Evolutionary conservation across 2,113 vertebrate species (phyloP).

Genomic region (Perccottus glenii): DNA sequence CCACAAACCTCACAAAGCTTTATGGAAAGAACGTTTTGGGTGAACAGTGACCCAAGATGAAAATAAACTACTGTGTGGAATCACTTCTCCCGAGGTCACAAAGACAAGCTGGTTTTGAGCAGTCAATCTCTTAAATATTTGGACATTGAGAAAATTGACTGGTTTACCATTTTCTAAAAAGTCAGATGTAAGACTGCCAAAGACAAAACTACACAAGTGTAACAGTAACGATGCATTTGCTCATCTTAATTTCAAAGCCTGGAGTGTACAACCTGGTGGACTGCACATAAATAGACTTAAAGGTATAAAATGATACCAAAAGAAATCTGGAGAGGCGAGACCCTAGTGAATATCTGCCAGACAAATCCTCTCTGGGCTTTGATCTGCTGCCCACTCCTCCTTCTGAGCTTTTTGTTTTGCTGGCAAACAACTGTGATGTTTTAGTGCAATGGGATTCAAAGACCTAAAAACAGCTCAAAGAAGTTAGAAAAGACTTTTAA

Average conservation of each 20-base stretch:
- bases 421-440: conserved; percentile 64
- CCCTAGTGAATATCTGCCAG: conserved; percentile 58
- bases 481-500: neutral
- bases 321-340: conserved; percentile 42
- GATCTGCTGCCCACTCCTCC: conserved; percentile 66
- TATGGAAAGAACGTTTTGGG: conserved; percentile 54
- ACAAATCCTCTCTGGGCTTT: conserved; percentile 66
- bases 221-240: conserved; percentile 68
- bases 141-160: neutral
- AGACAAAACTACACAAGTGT: conserved; percentile 7
- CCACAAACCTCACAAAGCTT: conserved; percentile 63
- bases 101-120: conserved; percentile 20
- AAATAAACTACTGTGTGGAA: conserved; percentile 45
- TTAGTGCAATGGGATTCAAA: conserved; percentile 49
- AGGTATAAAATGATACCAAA: conserved; percentile 13
- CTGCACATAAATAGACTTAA: conserved; percentile 23
- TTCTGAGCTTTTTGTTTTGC: conserved; percentile 59
- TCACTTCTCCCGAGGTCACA: conserved; percentile 27
- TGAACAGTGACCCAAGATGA: conserved; percentile 42
- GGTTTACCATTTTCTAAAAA: conserved; percentile 28
- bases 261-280: conserved; percentile 60
- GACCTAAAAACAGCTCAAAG: neutral
- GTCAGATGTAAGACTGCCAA: conserved; percentile 18
- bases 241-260: conserved; percentile 66
- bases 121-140: conserved; percentile 30